Percentiles rank a stretch among this genome's conserved stretches.
phyloP scores from a whole-genome alignment of 2,797 vertebrate genomes.

The Adrianichthys oophorus region DNA sequence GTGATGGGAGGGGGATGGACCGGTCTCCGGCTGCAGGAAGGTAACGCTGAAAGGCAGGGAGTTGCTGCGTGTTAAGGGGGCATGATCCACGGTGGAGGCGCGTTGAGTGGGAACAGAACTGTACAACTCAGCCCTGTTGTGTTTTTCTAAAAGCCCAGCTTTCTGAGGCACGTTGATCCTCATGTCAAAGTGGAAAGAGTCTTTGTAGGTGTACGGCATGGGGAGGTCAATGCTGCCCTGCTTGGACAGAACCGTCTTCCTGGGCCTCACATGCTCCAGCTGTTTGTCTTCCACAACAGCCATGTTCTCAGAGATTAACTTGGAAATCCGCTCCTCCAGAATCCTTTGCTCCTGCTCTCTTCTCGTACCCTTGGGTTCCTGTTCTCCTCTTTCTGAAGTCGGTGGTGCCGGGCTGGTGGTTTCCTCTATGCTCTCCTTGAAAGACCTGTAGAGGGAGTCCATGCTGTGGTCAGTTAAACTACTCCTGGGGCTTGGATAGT shows the following conservation, averaged over 20 bases:
- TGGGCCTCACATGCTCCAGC: slow-evolving; percentile 89
- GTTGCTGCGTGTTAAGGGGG: slow-evolving; percentile 88
- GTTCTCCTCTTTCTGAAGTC: slow-evolving; percentile 26
- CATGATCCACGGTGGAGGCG: slow-evolving; percentile 77
- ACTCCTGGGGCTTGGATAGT: slow-evolving; percentile 79
- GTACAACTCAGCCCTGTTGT: slow-evolving; percentile 77
- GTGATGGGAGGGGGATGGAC: slow-evolving; percentile 46
- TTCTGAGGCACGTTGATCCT: slow-evolving; percentile 78
- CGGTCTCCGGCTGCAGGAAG: slow-evolving; percentile 58
- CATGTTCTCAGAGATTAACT: slow-evolving; percentile 93
- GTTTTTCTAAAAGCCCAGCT: slow-evolving; percentile 60
- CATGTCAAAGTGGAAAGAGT: slow-evolving; percentile 98
- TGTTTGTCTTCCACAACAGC: slow-evolving; percentile 90
- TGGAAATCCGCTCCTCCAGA: slow-evolving; percentile 90
- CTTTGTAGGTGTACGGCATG: slow-evolving; percentile 94
- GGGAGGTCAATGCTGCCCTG: slow-evolving; percentile 98
- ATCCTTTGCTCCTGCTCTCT: slow-evolving; percentile 81
- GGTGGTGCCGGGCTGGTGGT: slow-evolving; percentile 9
- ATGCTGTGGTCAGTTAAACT: slow-evolving; percentile 76
- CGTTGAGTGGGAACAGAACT: slow-evolving; percentile 87
- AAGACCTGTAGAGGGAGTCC: slow-evolving; percentile 74
- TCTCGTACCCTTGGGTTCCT: slow-evolving; percentile 42
- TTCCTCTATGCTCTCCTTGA: slow-evolving; percentile 55
- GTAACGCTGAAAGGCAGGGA: slow-evolving; percentile 86
- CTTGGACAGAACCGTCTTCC: slow-evolving; percentile 92